Conservation (phyloP, 2,888 invertebrate species). For the Phyllotreta striolata region DNA sequence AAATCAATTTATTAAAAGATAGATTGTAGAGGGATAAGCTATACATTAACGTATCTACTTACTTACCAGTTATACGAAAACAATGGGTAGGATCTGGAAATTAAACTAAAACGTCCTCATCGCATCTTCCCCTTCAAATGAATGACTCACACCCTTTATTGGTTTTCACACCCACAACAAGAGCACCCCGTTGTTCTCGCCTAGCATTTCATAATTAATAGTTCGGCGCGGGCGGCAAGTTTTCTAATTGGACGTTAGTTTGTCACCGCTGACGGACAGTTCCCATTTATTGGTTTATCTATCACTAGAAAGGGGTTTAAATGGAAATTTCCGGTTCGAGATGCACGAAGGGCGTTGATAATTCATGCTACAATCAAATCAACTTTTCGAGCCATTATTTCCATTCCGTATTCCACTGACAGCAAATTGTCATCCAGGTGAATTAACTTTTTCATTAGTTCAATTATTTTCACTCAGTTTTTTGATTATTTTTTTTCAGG, state of each 20-base stretch:
- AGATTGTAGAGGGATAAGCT: too few relatives aligned
- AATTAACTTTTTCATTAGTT: slow-evolving; percentile 8
- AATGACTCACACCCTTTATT: slow-evolving; percentile 23
- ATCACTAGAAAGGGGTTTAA: slow-evolving; percentile 19
- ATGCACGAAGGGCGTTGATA: slow-evolving; percentile 8
- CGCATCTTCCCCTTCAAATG: not conserved
- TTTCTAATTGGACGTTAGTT: slow-evolving; percentile 43
- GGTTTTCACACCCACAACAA: slow-evolving; percentile 13
- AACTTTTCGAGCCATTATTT: slow-evolving; percentile 5
- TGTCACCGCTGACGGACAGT: slow-evolving; percentile 40
- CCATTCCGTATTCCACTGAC: slow-evolving; percentile 6
- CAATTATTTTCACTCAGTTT: not conserved
- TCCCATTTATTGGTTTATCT: slow-evolving; percentile 31
- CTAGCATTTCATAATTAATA: slow-evolving; percentile 44
- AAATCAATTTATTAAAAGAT: too few relatives aligned
- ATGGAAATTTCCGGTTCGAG: slow-evolving; percentile 11
- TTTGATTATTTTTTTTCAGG: not conserved
- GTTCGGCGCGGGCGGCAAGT: slow-evolving; percentile 38
- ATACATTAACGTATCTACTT: too few relatives aligned
- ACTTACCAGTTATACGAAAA: slow-evolving; percentile 1
- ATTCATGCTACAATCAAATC: slow-evolving; percentile 18
- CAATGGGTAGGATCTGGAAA: not conserved
- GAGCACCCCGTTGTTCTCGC: slow-evolving; percentile 13
- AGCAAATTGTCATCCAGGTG: slow-evolving; percentile 7
- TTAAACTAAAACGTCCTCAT: slow-evolving; percentile 1